Evolutionary conservation across 1,140 invertebrate species (phyloP), one percentile per base, ranked within the genome.

Genomic region (Philaenus spumarius): DNA sequence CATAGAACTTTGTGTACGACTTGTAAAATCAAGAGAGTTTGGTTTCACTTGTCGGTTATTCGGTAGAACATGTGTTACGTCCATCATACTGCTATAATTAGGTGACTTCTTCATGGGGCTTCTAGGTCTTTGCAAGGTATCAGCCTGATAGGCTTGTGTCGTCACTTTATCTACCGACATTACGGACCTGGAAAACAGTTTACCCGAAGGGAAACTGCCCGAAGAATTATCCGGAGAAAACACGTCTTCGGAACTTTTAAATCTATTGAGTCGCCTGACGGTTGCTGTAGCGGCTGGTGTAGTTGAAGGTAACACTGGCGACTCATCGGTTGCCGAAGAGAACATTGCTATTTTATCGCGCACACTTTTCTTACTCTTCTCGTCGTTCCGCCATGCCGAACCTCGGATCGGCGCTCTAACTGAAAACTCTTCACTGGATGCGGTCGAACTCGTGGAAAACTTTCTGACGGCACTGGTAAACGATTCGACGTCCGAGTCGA

Each of bases 291-390:
- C 14, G 4, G 40, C 40, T 7, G 22, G 26, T 12, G 39, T 12
- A 3, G 62, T 0, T 68, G 71, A 26, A 71, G 75, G 3, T 70
- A 56, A 1, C 70, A 70, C 22, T 14, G 69, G 61, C 26, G 75
- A 68, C 2, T 69, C 30, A 2, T 64, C 68, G 6, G 69, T 70
- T 46, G 70, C 69, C 14, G 71, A 73, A 5, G 88, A 89, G 71
- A 93, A 93, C 85, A 92, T 89, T 37, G 89, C 89, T 65, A 93
- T 93, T 73, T 91, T 91, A 68, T 91, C 89, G 65, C 84, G 82
- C 15, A 92, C 88, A 63, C 86, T 89, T 51, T 81, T 82, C 69
- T 86, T 85, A 55, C 85, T 89, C 66, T 83, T 84, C 64, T 85
- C 84, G 67, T 86, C 85, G 66, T 87, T 83, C 42, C 78, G 74